Base-by-base conservation (phyloP, 2,797 vertebrate genomes). In the Molossus alvarezi region DNA sequence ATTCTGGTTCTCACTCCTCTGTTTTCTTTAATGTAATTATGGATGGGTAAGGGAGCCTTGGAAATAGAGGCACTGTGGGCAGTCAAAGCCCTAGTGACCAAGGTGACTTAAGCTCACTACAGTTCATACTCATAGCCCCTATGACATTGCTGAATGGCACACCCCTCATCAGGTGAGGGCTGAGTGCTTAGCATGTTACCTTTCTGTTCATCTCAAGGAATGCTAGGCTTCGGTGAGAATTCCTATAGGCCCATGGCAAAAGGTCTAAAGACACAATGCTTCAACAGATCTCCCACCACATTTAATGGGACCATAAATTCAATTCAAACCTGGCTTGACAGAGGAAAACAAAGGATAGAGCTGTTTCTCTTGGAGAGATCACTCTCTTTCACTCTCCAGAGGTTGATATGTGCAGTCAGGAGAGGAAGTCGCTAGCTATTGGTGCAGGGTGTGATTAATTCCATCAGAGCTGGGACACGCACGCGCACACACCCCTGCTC, bases 321-420 rank as follows among this genome's bases (percentile, higher is more conserved):
- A 90, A 53, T n/a, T 77, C 41, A 73, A 93, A 67, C 23, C 45
- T 45, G 33, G 41, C 3, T 89, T 87, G 85, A 67, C 15, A 29
- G 77, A 88, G 55, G n/a, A 82, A 95, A 77, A 64, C n/a, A 93
- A 79, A 84, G 83, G 21, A 95, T 4, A n/a, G 86, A 87, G 71
- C 15, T 29, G 4, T 81, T 94, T 89, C 33, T 76, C 55, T 21
- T 48, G 45, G 20, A 80, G 41, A 95, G 13, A 71, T 5, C 3
- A 18, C 29, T 29, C 33, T 60, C 13, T 79, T 41, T 86, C 53
- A 62, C 17, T 67, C 72, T 88, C 41, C 21, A 75, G 75, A 85
- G 80, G 81, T 73, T 80, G 71, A 53, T 77, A 51, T 12, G 5
- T 85, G 57, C 62, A 72, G 18, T 51, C 57, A 62, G 82, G 29